phyloP scores from a whole-genome alignment of 2,113 vertebrate genomes.

The Misgurnus anguillicaudatus region DNA sequence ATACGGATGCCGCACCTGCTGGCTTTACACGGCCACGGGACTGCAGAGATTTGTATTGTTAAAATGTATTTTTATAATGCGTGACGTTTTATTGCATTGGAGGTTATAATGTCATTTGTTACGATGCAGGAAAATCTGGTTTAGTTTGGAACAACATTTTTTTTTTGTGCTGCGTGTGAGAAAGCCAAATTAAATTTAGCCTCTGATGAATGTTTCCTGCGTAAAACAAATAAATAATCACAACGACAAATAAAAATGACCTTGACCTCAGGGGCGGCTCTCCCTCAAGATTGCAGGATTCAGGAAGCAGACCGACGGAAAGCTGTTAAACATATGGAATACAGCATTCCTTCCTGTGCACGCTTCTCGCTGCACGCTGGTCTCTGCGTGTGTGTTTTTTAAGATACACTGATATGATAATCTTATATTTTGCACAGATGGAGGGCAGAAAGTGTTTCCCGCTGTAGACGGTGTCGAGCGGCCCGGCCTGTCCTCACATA shows the following conservation, averaged over 20 bases:
- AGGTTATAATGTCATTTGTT: neutral
- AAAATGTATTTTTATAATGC: slow-evolving; percentile 16
- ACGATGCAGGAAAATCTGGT: no score
- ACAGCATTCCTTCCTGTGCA: neutral
- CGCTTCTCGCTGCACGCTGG: neutral
- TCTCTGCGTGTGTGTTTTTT: neutral
- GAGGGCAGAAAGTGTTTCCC: neutral
- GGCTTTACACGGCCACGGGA: neutral
- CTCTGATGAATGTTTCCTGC: slow-evolving; percentile 19
- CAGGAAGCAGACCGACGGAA: neutral
- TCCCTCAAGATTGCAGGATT: neutral
- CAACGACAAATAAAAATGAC: slow-evolving; percentile 20
- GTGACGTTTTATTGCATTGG: neutral
- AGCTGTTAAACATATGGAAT: neutral
- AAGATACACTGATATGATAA: neutral
- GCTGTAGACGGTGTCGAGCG: neutral
- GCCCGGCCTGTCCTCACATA: neutral
- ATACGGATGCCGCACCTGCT: slow-evolving; percentile 2
- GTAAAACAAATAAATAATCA: slow-evolving; percentile 15
- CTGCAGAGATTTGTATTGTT: neutral
- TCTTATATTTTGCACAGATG: neutral
- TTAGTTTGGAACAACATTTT: no score
- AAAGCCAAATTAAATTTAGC: neutral
- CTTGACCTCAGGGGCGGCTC: slow-evolving; percentile 25
- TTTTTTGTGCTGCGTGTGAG: neutral